Base-by-base conservation (phyloP, 2,113 vertebrate species). In the Serinus canaria region DNA sequence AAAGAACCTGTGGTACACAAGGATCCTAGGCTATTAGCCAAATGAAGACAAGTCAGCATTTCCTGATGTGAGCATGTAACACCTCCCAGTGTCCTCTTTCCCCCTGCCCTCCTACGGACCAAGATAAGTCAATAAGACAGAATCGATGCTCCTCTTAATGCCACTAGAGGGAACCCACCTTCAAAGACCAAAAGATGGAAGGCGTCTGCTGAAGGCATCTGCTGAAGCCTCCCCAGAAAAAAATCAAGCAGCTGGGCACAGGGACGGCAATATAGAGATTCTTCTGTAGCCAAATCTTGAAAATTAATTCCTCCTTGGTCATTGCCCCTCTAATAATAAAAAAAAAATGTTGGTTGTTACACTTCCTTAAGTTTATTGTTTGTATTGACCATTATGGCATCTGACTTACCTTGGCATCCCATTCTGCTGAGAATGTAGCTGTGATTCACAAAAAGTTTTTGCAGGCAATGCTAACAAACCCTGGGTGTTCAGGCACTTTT, bases 251-350 rank as follows among this genome's bases (percentile, higher is more conserved):
- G 46, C 67, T 83, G 79, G 35, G 60, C 64, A 74, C 20, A 41
- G 60, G 75, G 90, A 90, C 53, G 56, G 41, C 50, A 89, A 68
- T 52, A 28, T 24, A 69, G 64, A 95, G 72, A 96, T 95, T 87
- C 79, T 93, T 90, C 88, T 89, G 86, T 93, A 93, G 92, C 83
- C 77, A 95, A 96, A 94, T 96, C 93, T 73, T 92, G 79, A 93
- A 70, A 93, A 72, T 90, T 95, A 95, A 97, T 97, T 96, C 44
- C 72, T 93, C 83, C 80, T 92, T 91, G 76, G 73, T 21, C 80
- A 64, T 67, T 74, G 68, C 25, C 18, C 23, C 46, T 79, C 88
- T 39, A 96, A 95, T 96, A 96, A 95, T 72, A 63, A 60, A 67
- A 41, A 41, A 95, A 75, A 64, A 70, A 52, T 17, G 13, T 93